Percentiles rank a stretch among this genome's conserved stretches.
These are phyloP conservation scores for Drosophila carrolli DNA, from an alignment of 1,140 invertebrate species.

Conservation along the genomic window DNA sequence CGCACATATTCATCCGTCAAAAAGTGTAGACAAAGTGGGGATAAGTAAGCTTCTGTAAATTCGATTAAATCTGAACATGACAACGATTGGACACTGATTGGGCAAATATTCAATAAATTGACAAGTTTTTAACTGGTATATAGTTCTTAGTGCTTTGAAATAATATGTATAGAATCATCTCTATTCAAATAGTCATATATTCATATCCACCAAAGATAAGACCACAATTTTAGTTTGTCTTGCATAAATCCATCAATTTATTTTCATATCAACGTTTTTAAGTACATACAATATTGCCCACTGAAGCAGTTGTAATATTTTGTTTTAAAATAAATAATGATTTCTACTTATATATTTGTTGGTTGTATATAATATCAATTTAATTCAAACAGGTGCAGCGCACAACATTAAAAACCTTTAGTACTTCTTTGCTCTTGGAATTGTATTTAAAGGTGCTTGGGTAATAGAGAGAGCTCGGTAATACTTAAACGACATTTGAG, in stretches of 20 bases:
- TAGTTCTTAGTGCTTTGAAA: no score
- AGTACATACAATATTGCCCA: slow-evolving; percentile 31
- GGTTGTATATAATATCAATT: slow-evolving; percentile 44
- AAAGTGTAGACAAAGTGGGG: slow-evolving; percentile 8
- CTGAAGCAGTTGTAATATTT: slow-evolving; percentile 22
- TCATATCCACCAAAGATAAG: not conserved
- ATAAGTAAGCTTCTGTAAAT: slow-evolving; percentile 4
- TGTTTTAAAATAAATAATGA: slow-evolving; percentile 39
- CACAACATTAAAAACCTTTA: slow-evolving; percentile 43
- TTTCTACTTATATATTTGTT: slow-evolving; percentile 24
- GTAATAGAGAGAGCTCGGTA: slow-evolving; percentile 37
- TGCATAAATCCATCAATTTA: slow-evolving; percentile 25
- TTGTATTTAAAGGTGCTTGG: slow-evolving; percentile 48
- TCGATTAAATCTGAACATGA: not conserved
- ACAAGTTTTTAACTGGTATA: no score
- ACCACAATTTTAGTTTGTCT: not conserved
- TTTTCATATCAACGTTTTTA: slow-evolving; percentile 30
- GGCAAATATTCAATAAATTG: not conserved
- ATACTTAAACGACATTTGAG: slow-evolving; percentile 52
- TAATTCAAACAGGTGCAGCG: slow-evolving; percentile 42
- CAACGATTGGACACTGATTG: slow-evolving; percentile 1
- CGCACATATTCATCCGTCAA: slow-evolving; percentile 30
- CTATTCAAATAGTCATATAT: no score
- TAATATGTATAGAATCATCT: no score
- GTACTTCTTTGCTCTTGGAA: slow-evolving; percentile 48